A percentile compares a stretch with the other conserved stretches of the same genome.
These are phyloP conservation scores for Petaurus breviceps DNA, from an alignment of 2,113 vertebrate species.

Conservation along the genomic window DNA sequence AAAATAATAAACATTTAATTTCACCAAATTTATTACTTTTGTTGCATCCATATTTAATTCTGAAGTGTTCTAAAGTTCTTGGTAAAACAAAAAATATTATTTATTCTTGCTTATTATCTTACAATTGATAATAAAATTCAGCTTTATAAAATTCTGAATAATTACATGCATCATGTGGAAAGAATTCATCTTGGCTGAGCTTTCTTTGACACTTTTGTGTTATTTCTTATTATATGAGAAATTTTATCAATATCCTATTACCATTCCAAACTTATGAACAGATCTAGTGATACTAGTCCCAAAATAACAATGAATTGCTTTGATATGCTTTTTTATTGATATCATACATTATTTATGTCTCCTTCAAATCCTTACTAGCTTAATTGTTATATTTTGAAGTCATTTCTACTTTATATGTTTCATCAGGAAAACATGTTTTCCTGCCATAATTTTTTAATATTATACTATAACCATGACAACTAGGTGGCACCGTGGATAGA, in stretches of 20 bases:
- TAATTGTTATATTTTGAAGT: neutral
- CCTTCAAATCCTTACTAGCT: neutral
- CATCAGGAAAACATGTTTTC: neutral
- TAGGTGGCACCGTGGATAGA: neutral
- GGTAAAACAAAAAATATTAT: neutral
- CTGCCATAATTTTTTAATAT: neutral
- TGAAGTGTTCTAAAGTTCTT: constrained; percentile 18
- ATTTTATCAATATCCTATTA: constrained; percentile 35
- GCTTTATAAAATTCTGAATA: neutral
- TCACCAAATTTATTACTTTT: constrained; percentile 21
- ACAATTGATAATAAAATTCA: constrained; percentile 20
- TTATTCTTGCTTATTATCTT: constrained; percentile 23
- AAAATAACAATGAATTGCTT: constrained; percentile 9
- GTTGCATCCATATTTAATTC: constrained; percentile 24
- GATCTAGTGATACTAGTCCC: neutral
- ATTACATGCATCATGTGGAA: neutral
- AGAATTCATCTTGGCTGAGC: neutral
- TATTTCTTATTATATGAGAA: neutral
- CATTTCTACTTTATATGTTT: neutral
- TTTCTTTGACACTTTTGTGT: neutral
- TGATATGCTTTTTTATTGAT: neutral
- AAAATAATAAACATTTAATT: constrained; percentile 1
- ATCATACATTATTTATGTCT: neutral
- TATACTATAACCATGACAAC: neutral
- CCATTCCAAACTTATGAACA: constrained; percentile 22